A percentile compares a stretch with the other conserved stretches of the same genome.
These are phyloP conservation scores for Solenopsis fugax DNA, from an alignment of 1,140 invertebrate species.

Conservation along the genomic window DNA sequence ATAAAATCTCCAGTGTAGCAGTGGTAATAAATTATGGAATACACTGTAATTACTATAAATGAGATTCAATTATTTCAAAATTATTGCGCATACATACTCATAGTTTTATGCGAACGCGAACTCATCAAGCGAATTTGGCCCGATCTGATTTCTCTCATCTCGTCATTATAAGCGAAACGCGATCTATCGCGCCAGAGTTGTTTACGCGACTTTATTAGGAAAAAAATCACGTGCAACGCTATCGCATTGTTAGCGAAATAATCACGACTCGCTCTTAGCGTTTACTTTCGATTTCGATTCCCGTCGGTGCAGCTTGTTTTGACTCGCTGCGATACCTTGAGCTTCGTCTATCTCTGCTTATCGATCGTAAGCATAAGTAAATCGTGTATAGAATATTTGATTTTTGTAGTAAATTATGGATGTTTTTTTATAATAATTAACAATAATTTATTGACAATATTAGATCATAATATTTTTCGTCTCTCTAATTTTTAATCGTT, in stretches of 20 bases:
- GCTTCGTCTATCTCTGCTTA: neutral
- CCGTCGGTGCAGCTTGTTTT: constrained; percentile 1
- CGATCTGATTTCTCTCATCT: neutral
- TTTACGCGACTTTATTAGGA: constrained; percentile 7
- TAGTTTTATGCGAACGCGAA: neutral
- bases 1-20: neutral
- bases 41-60: neutral
- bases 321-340: neutral
- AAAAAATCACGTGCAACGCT: neutral
- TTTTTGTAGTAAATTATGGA: neutral
- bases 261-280: neutral
- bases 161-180: neutral
- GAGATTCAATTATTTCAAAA: constrained; percentile 1
- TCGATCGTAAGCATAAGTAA: neutral
- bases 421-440: neutral
- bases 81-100: neutral
- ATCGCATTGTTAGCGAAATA: constrained; percentile 28
- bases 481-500: constrained; percentile 16
- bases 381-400: neutral
- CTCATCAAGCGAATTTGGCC: neutral
- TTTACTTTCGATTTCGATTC: constrained; percentile 30
- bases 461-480: neutral
- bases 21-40: neutral
- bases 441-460: neutral
- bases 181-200: neutral